phyloP scores from a whole-genome alignment of 64 coral and sea anemone species.

The Montipora efflorescens region DNA sequence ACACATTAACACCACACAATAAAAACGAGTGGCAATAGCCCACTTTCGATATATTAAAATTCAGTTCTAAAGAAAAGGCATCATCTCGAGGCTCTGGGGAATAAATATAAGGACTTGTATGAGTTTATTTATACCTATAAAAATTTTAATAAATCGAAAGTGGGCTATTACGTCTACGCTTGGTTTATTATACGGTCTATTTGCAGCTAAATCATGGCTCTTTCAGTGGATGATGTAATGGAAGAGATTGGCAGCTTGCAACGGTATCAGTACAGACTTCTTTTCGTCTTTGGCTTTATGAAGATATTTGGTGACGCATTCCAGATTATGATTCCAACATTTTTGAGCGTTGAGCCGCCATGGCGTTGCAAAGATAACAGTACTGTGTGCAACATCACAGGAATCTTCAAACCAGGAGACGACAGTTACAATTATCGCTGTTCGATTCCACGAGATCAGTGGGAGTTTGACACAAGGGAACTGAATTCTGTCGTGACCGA shows the following conservation, averaged over 20 bases:
- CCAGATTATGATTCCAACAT: conserved; percentile 64
- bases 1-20: no score
- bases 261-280: conserved; percentile 56
- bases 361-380: conserved; percentile 76
- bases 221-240: conserved; percentile 73
- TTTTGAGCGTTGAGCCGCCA: conserved; percentile 64
- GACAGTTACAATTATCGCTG: conserved; percentile 75
- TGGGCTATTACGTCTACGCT: no score
- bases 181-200: not conserved
- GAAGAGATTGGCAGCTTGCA: conserved; percentile 66
- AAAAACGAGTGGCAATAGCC: no score
- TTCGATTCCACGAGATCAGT: conserved; percentile 54
- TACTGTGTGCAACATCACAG: conserved; percentile 66
- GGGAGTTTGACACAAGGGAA: conserved; percentile 62
- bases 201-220: conserved; percentile 18
- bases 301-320: conserved; percentile 53
- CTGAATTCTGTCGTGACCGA: conserved; percentile 58
- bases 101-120: no score
- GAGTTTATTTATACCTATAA: no score
- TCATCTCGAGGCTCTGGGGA: no score
- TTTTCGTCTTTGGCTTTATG: conserved; percentile 44
- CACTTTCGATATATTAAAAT: no score
- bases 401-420: conserved; percentile 58
- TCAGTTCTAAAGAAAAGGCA: no score
- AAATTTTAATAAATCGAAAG: no score